phyloP scores from a whole-genome alignment of 2,113 vertebrate species.

The Butorides virescens region DNA sequence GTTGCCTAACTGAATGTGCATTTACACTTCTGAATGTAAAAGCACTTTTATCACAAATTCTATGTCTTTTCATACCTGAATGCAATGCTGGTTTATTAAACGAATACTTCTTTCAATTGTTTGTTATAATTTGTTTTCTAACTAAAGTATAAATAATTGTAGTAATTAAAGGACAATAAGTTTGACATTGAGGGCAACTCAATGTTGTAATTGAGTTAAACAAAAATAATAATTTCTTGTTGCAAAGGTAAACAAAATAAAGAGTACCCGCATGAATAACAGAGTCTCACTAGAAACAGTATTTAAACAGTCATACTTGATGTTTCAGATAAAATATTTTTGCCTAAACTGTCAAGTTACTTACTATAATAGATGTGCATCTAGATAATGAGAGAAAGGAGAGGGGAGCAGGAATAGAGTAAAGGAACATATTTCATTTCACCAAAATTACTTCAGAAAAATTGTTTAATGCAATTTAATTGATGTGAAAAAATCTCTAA shows the following conservation, averaged over 20 bases:
- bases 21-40: background rate
- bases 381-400: background rate
- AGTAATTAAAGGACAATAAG: background rate
- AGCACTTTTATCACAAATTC: background rate
- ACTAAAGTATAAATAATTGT: background rate
- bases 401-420: background rate
- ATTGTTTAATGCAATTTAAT: background rate
- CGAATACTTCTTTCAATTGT: background rate
- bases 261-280: background rate
- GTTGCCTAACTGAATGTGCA: background rate
- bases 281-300: background rate
- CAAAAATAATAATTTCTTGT: background rate
- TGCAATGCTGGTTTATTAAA: background rate
- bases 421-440: background rate
- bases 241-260: background rate
- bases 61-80: background rate
- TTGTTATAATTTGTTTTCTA: background rate
- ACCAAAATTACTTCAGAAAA: constrained; percentile 6
- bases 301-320: background rate
- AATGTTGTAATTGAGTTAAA: background rate
- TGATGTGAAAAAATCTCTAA: background rate
- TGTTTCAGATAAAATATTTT: background rate
- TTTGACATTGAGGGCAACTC: background rate
- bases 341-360: background rate
- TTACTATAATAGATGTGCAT: background rate